Evolutionary conservation across 2,888 invertebrate species (phyloP), one percentile per base, ranked within the genome.

Genomic region (Chalcosyrphus nemorum): DNA sequence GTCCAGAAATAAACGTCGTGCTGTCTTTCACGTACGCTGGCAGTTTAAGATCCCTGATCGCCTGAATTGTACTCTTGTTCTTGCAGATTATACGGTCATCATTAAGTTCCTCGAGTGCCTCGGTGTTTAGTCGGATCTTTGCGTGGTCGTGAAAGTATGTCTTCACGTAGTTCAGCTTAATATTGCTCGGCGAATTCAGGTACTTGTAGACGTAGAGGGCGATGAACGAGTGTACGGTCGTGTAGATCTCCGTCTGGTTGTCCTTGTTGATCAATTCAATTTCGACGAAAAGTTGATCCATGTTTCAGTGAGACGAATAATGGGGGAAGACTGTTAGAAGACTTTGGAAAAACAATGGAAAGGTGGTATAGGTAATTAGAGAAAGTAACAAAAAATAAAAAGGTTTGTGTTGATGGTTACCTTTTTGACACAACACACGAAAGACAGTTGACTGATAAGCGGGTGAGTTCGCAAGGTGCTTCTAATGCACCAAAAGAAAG

Each of bases 1-100:
- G 91, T 0, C 97, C 97, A 6, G 96, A 95, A 61, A 96, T 93
- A 61, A 94, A 93, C 13, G 94, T 94, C 72, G 93, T 92, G 11
- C 92, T 93, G 71, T 93, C 92, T 77, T 92, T 92, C 57, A 93
- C 91, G 50, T 94, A 93, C 7, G 94, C 94, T 32, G 97, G 97
- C 87, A 95, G 93, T 27, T 93, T 91, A 7, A 91, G 87, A 85
- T 91, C 91, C 9, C 84, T 80, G 9, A 90, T 87, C 0, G 91
- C 89, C n/a, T 89, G 87, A 7, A 88, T 76, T 1, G 87, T 87
- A 9, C 89, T 88, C 1, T 88, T 88, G 15, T 88, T 88, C 11
- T 90, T 88, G 72, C 89, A 88, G 0, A 89, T 88, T n/a, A 91
- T 89, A 63, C 87, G 88, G 35, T 89, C 87, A 2, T 91, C 90